Conservation (phyloP, 2,797 vertebrate genomes). For the Melanotaenia maccullochi region DNA sequence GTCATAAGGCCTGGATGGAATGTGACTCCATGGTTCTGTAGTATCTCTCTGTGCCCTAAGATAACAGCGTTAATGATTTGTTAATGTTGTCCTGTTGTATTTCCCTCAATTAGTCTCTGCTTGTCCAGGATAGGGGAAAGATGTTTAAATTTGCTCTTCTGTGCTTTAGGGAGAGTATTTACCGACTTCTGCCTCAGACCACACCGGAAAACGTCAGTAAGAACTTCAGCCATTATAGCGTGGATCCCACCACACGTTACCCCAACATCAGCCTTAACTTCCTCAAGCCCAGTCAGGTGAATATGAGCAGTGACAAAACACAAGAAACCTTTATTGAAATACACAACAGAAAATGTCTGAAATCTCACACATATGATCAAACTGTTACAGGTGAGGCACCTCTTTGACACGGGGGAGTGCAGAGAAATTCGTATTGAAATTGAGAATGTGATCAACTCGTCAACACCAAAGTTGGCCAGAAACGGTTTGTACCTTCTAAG, state of each 20-base stretch:
- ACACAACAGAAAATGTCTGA: not conserved
- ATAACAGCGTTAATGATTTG: conserved; percentile 18
- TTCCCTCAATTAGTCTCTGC: not conserved
- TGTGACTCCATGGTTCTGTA: conserved; percentile 43
- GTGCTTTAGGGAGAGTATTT: conserved; percentile 91
- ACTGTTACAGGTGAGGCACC: conserved; percentile 88
- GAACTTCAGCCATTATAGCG: conserved; percentile 96
- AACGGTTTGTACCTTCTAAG: conserved; percentile 84
- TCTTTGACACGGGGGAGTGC: conserved; percentile 90
- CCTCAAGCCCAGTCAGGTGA: conserved; percentile 93
- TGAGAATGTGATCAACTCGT: conserved; percentile 91
- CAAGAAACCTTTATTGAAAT: no score
- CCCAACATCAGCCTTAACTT: conserved; percentile 95
- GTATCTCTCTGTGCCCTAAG: conserved; percentile 17
- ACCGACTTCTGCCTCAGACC: conserved; percentile 95
- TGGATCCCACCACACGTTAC: conserved; percentile 96
- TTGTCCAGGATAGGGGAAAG: not conserved
- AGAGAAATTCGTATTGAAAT: conserved; percentile 91
- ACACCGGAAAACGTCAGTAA: conserved; percentile 98
- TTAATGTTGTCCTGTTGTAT: not conserved
- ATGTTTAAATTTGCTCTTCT: conserved; percentile 6
- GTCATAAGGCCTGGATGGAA: conserved; percentile 49
- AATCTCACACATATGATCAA: not conserved
- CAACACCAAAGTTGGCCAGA: conserved; percentile 89
- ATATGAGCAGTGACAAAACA: not conserved